A percentile compares a stretch with the other conserved stretches of the same genome.
These are phyloP conservation scores for Melospiza georgiana DNA, from an alignment of 2,113 vertebrate genomes.

Conservation along the genomic window DNA sequence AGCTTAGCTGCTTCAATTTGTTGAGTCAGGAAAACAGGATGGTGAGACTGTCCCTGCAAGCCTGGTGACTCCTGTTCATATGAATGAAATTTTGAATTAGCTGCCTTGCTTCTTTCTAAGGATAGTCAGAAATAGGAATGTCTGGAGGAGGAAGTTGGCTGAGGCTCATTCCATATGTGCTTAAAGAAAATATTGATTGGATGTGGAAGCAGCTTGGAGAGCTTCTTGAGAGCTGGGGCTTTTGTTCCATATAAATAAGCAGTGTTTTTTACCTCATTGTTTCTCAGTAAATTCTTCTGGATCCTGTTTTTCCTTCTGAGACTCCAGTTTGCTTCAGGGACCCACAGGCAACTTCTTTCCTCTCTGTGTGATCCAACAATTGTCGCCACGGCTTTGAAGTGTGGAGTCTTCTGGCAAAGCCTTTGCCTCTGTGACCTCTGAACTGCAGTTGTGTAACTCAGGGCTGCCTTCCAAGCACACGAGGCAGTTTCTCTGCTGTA, in stretches of 20 bases:
- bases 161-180: constrained; percentile 27
- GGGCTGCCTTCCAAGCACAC: not conserved
- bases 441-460: constrained; percentile 24
- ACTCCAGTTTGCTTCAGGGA: constrained; percentile 9
- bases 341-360: constrained; percentile 40
- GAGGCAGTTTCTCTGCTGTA: not conserved
- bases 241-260: constrained; percentile 42
- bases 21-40: not conserved
- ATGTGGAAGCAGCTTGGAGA: constrained; percentile 32
- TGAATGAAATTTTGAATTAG: constrained; percentile 18
- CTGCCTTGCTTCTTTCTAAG: constrained; percentile 3
- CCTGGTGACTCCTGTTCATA: not conserved
- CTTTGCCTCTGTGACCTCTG: constrained; percentile 29
- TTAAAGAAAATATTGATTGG: constrained; percentile 56
- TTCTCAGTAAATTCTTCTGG: constrained; percentile 21
- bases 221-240: constrained; percentile 1
- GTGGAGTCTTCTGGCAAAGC: constrained; percentile 23
- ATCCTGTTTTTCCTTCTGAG: constrained; percentile 38
- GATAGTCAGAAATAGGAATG: not conserved
- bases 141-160: constrained; percentile 56
- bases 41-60: not conserved
- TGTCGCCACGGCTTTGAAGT: constrained; percentile 51
- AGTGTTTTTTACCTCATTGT: not conserved
- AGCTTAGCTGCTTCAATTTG: not conserved
- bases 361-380: constrained; percentile 52